Evolutionary conservation across 2,113 vertebrate genomes (phyloP).

Genomic region (Rhynchopsitta pachyrhyncha): DNA sequence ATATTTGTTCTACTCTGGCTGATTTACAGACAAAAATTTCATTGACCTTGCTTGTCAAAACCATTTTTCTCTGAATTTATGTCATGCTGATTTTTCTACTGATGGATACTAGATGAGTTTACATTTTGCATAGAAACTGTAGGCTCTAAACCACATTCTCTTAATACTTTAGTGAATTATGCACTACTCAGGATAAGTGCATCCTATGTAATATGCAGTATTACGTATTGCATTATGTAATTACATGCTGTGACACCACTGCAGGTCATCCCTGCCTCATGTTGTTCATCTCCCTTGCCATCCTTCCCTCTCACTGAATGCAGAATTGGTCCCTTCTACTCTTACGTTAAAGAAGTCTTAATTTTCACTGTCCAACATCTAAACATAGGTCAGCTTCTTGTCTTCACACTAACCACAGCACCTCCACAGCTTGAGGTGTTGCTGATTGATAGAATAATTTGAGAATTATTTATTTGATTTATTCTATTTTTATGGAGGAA

Average conservation of each 20-base stretch:
- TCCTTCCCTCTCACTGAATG: background rate
- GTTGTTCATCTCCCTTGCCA: background rate
- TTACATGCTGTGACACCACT: background rate
- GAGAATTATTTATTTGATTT: background rate
- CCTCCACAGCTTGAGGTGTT: background rate
- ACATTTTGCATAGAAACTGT: background rate
- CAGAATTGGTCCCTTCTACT: background rate
- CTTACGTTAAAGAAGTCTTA: background rate
- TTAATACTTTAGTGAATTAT: background rate
- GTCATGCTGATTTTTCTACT: constrained; percentile 3
- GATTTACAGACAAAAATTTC: background rate
- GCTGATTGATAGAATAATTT: background rate
- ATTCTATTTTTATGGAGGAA: background rate
- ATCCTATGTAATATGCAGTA: background rate
- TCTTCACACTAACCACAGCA: background rate
- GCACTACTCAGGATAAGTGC: background rate
- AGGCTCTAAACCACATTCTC: background rate
- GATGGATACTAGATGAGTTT: background rate
- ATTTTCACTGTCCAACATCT: background rate
- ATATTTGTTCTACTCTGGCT: background rate
- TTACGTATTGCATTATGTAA: background rate
- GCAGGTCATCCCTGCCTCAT: background rate
- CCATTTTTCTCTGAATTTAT: background rate
- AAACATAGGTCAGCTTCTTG: background rate
- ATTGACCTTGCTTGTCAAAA: background rate